Conservation (phyloP, 2,888 invertebrate genomes). For the Zaprionus bogoriensis region DNA sequence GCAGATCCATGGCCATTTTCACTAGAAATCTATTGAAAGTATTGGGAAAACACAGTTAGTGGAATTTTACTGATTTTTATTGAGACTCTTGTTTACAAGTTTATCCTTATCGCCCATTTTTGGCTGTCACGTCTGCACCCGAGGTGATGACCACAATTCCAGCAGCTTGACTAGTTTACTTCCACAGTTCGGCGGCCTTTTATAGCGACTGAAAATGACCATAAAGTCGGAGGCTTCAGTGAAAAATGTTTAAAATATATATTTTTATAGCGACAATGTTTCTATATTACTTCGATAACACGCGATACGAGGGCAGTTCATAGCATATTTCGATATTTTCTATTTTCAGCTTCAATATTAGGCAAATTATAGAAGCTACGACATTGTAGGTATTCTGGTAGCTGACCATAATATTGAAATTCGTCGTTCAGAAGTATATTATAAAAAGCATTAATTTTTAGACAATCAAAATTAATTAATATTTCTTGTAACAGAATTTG, state of each 20-base stretch:
- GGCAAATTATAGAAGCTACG: too few relatives aligned
- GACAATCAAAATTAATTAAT: too few relatives aligned
- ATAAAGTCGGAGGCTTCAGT: conserved; percentile 24
- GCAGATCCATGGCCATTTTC: conserved; percentile 1
- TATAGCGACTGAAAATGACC: conserved; percentile 3
- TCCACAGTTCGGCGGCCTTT: conserved; percentile 4
- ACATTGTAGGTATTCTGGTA: too few relatives aligned
- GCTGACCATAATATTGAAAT: too few relatives aligned
- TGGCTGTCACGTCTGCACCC: neutral
- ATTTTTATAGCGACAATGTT: conserved; percentile 19
- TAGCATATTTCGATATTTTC: too few relatives aligned
- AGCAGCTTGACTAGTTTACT: conserved; percentile 5
- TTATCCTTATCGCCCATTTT: conserved; percentile 45
- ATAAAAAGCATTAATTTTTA: too few relatives aligned
- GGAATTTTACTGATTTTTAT: neutral
- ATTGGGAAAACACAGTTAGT: neutral
- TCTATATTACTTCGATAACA: conserved; percentile 15
- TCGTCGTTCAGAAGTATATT: too few relatives aligned
- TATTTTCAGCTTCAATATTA: too few relatives aligned
- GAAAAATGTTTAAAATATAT: conserved; percentile 25
- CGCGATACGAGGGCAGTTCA: conserved; percentile 14
- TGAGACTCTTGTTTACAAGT: conserved; percentile 22
- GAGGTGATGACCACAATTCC: conserved; percentile 9
- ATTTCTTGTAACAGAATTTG: too few relatives aligned
- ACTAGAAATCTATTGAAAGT: conserved; percentile 10